Evolutionary conservation across 2,797 vertebrate species (phyloP), one percentile per base, ranked within the genome.

Genomic region (Eospalax fontanierii): DNA sequence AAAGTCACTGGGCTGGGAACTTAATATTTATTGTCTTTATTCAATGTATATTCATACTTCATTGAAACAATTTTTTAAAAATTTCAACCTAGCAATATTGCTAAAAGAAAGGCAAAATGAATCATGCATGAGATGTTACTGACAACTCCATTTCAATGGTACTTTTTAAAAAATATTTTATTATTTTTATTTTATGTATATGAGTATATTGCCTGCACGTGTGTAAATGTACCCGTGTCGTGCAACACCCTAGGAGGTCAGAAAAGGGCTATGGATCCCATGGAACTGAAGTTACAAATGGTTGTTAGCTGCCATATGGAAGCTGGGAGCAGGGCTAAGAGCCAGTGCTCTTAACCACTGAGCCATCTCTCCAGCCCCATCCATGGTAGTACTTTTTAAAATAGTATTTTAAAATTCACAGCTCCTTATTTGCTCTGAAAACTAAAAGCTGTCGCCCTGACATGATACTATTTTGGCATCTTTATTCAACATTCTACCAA

Each of bases 341-440:
- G 46, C 46, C 11, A 50, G 46, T 50, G 46, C 46, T 50, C 46
- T 50, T 50, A 50, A 50, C 46, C 11, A 11, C 46, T 50, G 46
- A 50, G 46, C 46, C 46, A 50, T 50, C 46, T 50, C 46, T 6
- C 46, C 46, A 50, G 46, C 46, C 46, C 46, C 46, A 50, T 50
- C n/a, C n/a, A n/a, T n/a, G n/a, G n/a, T n/a, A 50, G n/a, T 35
- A 35, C 33, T n/a, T 70, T 68, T 85, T 16, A 24, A 84, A 54
- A 66, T 82, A 30, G 30, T 89, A 74, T 43, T 92, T 81, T 74
- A 91, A 16, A 78, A 10, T 66, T 38, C 3, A 80, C 30, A 82
- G 9, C 54, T 87, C 61, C 33, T 90, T 83, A 89, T n/a, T 61
- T 85, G 50, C 50, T 86, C 24, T 90, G 79, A 90, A 91, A 92